phyloP scores from a whole-genome alignment of 2,888 invertebrate species.

The Eupithecia dodoneata region DNA sequence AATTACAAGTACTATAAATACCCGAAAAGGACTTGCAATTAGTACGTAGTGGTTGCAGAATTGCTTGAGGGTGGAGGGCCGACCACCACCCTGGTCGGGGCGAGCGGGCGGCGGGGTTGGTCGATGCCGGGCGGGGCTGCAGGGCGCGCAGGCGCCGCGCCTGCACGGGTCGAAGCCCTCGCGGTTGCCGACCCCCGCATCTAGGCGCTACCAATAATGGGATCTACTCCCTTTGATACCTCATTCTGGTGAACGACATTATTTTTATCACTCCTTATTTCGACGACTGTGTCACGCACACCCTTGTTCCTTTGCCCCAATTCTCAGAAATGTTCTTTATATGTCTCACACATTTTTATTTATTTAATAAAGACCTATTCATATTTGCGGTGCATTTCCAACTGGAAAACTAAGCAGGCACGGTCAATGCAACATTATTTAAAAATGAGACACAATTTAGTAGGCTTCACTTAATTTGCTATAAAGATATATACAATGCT shows the following conservation, averaged over 20 bases:
- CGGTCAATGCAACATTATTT: background rate
- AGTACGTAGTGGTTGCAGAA: slow-evolving; percentile 13
- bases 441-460: background rate
- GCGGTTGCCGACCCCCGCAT: slow-evolving; percentile 77
- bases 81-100: background rate
- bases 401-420: background rate
- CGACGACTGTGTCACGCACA: slow-evolving; percentile 21
- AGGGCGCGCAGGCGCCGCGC: slow-evolving; percentile 68
- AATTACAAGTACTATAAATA: too few relatives aligned
- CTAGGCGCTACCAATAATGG: slow-evolving; percentile 64
- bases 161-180: slow-evolving; percentile 74
- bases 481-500: background rate
- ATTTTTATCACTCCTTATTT: slow-evolving; percentile 28
- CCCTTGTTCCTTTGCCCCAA: background rate
- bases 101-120: slow-evolving; percentile 57
- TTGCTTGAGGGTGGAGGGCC: slow-evolving; percentile 40
- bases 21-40: too few relatives aligned
- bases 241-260: slow-evolving; percentile 35
- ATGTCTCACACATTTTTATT: background rate
- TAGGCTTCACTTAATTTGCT: too few relatives aligned
- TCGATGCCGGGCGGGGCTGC: slow-evolving; percentile 69
- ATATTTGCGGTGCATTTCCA: slow-evolving; percentile 3
- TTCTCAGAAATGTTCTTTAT: background rate
- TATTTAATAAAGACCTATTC: background rate
- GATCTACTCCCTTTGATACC: slow-evolving; percentile 51